These are phyloP conservation scores for Muscicapa comitata DNA, from an alignment of 2,797 vertebrate genomes.

Conservation along the genomic window DNA sequence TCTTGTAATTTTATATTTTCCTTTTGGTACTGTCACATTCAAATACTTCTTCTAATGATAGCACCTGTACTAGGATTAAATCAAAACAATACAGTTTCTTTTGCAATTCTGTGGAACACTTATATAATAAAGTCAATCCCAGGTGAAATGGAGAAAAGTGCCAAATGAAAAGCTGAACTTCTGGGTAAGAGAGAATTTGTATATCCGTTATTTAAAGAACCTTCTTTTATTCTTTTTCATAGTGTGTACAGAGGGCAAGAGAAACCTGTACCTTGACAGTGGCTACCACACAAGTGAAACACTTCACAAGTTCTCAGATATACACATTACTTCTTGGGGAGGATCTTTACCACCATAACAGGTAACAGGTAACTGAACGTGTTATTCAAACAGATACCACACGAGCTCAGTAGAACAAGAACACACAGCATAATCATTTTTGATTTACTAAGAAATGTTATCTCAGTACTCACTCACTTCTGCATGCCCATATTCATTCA, in stretches of 20 bases:
- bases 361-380: no score
- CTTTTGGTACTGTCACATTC: not conserved
- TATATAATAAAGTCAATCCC: not conserved
- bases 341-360: rapidly evolving
- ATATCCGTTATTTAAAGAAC: not conserved
- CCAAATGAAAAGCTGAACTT: not conserved
- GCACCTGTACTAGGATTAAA: not conserved
- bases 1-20: not conserved
- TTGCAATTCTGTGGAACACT: not conserved
- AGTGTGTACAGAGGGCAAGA: not conserved
- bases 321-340: not conserved
- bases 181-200: not conserved
- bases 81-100: not conserved
- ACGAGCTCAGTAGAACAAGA: not conserved
- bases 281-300: not conserved
- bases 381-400: not conserved
- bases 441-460: not conserved
- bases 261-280: not conserved
- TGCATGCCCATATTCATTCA: rapidly evolving
- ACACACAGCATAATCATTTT: not conserved
- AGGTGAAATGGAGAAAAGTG: not conserved
- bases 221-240: not conserved
- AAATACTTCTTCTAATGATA: not conserved
- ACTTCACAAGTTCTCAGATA: not conserved
- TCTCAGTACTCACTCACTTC: not conserved